These are phyloP conservation scores for Drosophila histrio DNA, from an alignment of 2,888 invertebrate species.

Conservation along the genomic window DNA sequence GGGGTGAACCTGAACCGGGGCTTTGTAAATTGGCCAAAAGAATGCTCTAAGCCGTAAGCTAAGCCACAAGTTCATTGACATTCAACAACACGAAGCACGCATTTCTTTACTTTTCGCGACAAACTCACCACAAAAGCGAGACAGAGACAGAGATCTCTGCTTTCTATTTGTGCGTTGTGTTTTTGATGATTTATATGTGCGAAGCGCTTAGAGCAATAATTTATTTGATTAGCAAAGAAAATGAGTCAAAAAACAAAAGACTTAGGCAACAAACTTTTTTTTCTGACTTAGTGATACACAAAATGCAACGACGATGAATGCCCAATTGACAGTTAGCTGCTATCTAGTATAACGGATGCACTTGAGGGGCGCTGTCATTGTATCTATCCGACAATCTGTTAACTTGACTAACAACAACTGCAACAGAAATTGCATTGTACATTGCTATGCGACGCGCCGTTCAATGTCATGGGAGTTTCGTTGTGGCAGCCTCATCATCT, in stretches of 20 bases:
- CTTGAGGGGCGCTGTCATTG: slow-evolving; percentile 56
- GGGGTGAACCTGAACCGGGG: slow-evolving; percentile 36
- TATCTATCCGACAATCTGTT: slow-evolving; percentile 41
- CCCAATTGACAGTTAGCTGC: slow-evolving; percentile 65
- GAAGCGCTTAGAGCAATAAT: slow-evolving; percentile 26
- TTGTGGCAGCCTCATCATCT: slow-evolving; percentile 46
- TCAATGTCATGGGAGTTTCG: slow-evolving; percentile 80
- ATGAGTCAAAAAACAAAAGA: slow-evolving; percentile 40
- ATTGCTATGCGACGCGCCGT: slow-evolving; percentile 47
- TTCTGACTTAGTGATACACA: slow-evolving; percentile 37
- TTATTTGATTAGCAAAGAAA: slow-evolving; percentile 54
- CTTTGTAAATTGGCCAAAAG: slow-evolving; percentile 74
- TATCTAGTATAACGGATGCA: slow-evolving; percentile 72
- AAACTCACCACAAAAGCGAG: slow-evolving; percentile 26
- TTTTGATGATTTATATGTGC: slow-evolving; percentile 49
- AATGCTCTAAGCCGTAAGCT: slow-evolving; percentile 68
- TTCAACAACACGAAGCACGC: slow-evolving; percentile 37
- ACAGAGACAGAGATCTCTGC: background rate
- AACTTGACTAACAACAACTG: slow-evolving; percentile 47
- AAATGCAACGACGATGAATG: slow-evolving; percentile 19
- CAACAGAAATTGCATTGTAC: slow-evolving; percentile 55
- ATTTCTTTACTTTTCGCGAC: slow-evolving; percentile 59
- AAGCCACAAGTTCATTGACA: slow-evolving; percentile 72
- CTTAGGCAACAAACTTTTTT: slow-evolving; percentile 44
- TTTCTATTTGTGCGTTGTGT: slow-evolving; percentile 58